phyloP scores from a whole-genome alignment of 2,888 invertebrate species.

The Eledona agricola region DNA sequence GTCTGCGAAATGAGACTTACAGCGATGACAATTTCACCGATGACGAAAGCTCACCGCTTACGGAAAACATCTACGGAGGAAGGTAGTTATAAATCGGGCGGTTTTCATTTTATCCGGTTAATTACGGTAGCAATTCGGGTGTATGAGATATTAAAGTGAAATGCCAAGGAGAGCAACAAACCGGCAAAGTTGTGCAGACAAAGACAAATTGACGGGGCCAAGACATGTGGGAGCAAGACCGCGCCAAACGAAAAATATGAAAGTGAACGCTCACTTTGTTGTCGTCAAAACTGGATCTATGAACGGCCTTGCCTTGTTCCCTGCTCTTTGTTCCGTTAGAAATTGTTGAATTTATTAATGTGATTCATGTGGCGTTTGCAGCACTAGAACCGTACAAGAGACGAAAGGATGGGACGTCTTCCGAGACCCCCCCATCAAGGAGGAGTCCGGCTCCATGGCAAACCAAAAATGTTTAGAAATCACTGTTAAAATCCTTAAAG shows the following conservation, averaged over 20 bases:
- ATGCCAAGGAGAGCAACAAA: constrained; percentile 57
- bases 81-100: constrained; percentile 68
- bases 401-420: constrained; percentile 98
- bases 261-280: constrained; percentile 46
- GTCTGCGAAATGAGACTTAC: constrained; percentile 70
- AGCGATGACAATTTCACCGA: constrained; percentile 84
- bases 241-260: constrained; percentile 20
- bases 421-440: constrained; percentile 88
- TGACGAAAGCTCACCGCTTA: constrained; percentile 87
- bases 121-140: constrained; percentile 21
- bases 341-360: constrained; percentile 3
- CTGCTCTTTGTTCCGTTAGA: constrained; percentile 1
- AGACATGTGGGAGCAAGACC: constrained; percentile 9
- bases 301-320: constrained; percentile 49
- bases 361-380: constrained; percentile 60
- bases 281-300: constrained; percentile 51
- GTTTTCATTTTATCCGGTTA: constrained; percentile 1
- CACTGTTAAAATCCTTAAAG: constrained; percentile 84
- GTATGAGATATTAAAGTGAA: constrained; percentile 46
- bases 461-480: constrained; percentile 87
- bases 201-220: constrained; percentile 11
- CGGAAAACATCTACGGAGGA: constrained; percentile 89
- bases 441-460: constrained; percentile 88
- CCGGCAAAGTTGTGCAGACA: constrained; percentile 8
- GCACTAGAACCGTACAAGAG: constrained; percentile 84